These are phyloP conservation scores for Nomia melanderi DNA, from an alignment of 1,140 invertebrate genomes.

Conservation along the genomic window DNA sequence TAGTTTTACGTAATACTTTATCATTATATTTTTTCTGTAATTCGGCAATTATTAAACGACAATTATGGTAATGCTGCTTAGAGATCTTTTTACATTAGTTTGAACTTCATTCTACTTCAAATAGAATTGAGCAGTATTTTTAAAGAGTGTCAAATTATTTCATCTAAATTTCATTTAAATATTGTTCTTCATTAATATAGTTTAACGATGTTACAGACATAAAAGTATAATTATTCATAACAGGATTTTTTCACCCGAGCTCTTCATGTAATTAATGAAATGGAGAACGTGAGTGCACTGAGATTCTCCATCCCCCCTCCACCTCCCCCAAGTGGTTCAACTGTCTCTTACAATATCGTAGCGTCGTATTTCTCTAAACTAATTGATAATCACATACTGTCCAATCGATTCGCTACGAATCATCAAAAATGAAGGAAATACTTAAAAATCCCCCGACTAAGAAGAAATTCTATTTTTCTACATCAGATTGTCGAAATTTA, in stretches of 20 bases:
- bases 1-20: no score
- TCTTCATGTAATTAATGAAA: background rate
- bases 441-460: background rate
- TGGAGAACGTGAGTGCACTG: background rate
- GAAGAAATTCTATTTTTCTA: conserved; percentile 35
- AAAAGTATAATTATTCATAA: background rate
- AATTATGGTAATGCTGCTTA: no score
- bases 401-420: background rate
- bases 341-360: no score
- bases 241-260: background rate
- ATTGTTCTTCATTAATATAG: no score
- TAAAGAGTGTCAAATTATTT: no score
- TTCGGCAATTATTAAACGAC: no score
- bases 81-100: no score
- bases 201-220: no score
- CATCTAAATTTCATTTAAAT: no score
- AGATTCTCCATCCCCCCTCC: background rate
- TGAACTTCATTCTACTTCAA: no score
- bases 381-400: background rate
- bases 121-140: no score
- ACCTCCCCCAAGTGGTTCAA: background rate
- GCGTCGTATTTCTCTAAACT: background rate
- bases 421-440: background rate
- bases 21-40: no score
- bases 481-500: background rate